Conservation (phyloP, 2,797 vertebrate genomes). For the Bryconaethiops microstoma region DNA sequence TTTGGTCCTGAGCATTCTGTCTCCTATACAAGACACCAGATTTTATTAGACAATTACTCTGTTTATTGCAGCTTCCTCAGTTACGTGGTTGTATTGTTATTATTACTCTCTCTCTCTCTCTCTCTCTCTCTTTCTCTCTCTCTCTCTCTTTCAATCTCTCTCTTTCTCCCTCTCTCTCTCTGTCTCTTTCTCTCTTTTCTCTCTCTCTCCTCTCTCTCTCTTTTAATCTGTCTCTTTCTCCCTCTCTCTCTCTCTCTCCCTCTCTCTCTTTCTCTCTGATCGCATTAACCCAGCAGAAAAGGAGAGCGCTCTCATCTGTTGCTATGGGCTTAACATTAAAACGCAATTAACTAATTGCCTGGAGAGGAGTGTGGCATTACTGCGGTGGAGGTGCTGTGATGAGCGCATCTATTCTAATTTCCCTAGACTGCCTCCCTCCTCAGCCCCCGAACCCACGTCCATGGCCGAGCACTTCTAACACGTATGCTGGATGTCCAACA, state of each 20-base stretch:
- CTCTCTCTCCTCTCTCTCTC: conserved; percentile 1
- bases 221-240: background rate
- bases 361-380: conserved; percentile 58
- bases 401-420: conserved; percentile 61
- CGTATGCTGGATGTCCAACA: background rate
- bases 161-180: too few relatives aligned
- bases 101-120: conserved; percentile 7
- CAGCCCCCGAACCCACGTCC: background rate
- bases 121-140: conserved; percentile 4
- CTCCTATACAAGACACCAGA: conserved; percentile 6
- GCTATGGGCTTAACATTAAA: conserved; percentile 61
- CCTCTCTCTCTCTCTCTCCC: background rate
- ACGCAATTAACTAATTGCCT: conserved; percentile 63
- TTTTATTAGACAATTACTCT: conserved; percentile 18
- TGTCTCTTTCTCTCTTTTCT: too few relatives aligned
- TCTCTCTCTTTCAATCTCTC: too few relatives aligned
- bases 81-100: background rate
- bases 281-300: conserved; percentile 28
- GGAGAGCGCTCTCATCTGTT: conserved; percentile 42
- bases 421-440: conserved; percentile 46
- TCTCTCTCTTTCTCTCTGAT: conserved; percentile 5
- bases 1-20: background rate
- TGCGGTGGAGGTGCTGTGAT: conserved; percentile 48
- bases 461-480: background rate
- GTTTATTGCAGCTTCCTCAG: conserved; percentile 10